Base-by-base conservation (phyloP, 2,888 invertebrate species). In the Arctia plantaginis region DNA sequence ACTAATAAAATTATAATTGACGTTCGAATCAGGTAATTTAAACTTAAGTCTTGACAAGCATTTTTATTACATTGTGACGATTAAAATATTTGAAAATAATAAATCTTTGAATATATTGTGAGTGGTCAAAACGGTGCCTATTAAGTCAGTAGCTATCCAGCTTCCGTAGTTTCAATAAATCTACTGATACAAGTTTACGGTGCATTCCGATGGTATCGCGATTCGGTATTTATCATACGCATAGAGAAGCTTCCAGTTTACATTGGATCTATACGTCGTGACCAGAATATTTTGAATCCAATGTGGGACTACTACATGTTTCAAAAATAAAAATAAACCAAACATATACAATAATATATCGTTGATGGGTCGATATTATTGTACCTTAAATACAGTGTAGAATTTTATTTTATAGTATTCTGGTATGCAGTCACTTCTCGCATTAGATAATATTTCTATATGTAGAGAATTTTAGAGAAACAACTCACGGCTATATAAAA, bases 221-320 rank as follows among this genome's bases (percentile, higher is more conserved):
- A 82, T 86, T 86, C 83, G 85, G 85, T 87, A 91, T 90, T 90
- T 92, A 90, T 91, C 92, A 91, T 89, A 89, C 85, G 85, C 86
- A 86, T 85, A 84, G 82, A 78, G 75, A 82, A 83, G 85, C 83
- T 72, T 71, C 71, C 65, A 83, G 70, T 85, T 76, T 68, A 79
- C 77, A 80, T 80, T 81, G 78, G 80, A 83, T 85, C 81, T 82
- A 82, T 84, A 79, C 80, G 87, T 89, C 83, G 86, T 85, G 81
- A 80, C 85, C 80, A 84, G 69, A 75, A 78, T 75, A 62, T 77
- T 66, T 62, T 35, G 67, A 71, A 47, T 72, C 20, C 68, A 77
- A 68, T 27, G 0, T 69, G 64, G 72, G 82, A 84, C 41, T 62
- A 44, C 59, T 3, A 59, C 27, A 41, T 55, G 15, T 47, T n/a